Conservation (phyloP, 2,888 invertebrate species). For the Leptinotarsa peninsularis region DNA sequence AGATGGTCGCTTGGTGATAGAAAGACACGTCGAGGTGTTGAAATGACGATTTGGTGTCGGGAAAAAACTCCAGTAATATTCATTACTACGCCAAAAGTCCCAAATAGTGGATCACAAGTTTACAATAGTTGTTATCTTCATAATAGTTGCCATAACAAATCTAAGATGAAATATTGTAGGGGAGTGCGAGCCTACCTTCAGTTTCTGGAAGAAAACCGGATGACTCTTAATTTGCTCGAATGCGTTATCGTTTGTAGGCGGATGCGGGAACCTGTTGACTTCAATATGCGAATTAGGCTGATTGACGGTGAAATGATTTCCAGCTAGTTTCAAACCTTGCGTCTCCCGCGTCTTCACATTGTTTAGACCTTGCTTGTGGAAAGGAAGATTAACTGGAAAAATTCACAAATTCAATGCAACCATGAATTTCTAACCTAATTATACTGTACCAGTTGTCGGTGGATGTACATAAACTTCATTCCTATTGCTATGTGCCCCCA, state of each 20-base stretch:
- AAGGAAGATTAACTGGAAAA: conserved; percentile 19
- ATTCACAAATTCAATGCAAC: neutral
- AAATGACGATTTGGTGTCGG: too few species aligned
- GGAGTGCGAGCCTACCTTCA: neutral
- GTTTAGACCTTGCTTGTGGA: conserved; percentile 16
- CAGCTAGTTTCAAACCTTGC: conserved; percentile 13
- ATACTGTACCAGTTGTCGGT: conserved; percentile 9
- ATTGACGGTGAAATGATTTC: conserved; percentile 23
- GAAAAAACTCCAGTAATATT: too few species aligned
- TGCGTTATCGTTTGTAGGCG: conserved; percentile 12
- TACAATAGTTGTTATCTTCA: too few species aligned
- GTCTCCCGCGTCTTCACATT: conserved; percentile 26
- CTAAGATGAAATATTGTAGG: conserved; percentile 8
- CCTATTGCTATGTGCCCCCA: conserved; percentile 21
- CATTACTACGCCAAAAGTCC: too few species aligned
- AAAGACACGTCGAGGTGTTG: too few species aligned
- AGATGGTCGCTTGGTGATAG: too few species aligned
- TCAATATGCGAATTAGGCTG: conserved; percentile 21
- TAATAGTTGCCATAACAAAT: neutral
- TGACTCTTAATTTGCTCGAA: conserved; percentile 25
- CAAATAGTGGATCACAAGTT: too few species aligned
- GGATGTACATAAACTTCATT: conserved; percentile 21
- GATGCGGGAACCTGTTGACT: conserved; percentile 20
- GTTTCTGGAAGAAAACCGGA: conserved; percentile 1
- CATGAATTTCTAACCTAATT: too few species aligned